Conservation (phyloP, 2,888 invertebrate species). For the Thymelicus lineola region DNA sequence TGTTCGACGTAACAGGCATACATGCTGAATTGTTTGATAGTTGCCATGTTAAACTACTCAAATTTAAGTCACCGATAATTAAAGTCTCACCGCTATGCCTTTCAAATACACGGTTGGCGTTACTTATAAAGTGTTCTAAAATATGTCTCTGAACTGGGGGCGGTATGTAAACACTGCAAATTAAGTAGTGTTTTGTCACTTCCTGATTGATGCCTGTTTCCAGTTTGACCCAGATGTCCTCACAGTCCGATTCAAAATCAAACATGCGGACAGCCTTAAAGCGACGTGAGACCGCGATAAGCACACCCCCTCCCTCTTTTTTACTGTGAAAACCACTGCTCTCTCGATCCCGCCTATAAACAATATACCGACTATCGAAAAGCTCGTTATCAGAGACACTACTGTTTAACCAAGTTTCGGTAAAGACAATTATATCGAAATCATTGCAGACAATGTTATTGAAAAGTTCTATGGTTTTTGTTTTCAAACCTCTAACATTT, state of each 20-base stretch:
- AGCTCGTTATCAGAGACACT: too few species aligned
- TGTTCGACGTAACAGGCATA: background rate
- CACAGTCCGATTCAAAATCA: slow-evolving; percentile 24
- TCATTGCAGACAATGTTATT: too few species aligned
- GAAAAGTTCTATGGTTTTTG: too few species aligned
- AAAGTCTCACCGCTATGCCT: slow-evolving; percentile 1
- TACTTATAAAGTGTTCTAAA: slow-evolving; percentile 22
- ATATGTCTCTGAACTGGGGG: slow-evolving; percentile 32
- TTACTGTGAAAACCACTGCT: too few species aligned
- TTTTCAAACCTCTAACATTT: too few species aligned
- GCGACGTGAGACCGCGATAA: slow-evolving; percentile 8
- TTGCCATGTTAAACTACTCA: slow-evolving; percentile 24
- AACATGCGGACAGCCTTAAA: background rate
- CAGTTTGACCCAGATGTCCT: slow-evolving; percentile 36
- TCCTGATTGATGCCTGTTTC: background rate
- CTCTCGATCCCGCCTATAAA: too few species aligned
- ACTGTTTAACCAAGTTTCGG: too few species aligned
- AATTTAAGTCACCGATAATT: slow-evolving; percentile 31
- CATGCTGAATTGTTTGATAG: background rate
- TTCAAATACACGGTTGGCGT: slow-evolving; percentile 26
- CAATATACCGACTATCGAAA: too few species aligned
- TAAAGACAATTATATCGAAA: too few species aligned
- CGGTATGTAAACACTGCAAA: slow-evolving; percentile 35
- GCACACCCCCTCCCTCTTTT: slow-evolving; percentile 22
- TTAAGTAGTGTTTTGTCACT: background rate